Percentiles rank a stretch among this genome's conserved stretches.
These are phyloP conservation scores for Cricetomys ansorgei DNA, from an alignment of 2,113 vertebrate genomes.

Conservation along the genomic window DNA sequence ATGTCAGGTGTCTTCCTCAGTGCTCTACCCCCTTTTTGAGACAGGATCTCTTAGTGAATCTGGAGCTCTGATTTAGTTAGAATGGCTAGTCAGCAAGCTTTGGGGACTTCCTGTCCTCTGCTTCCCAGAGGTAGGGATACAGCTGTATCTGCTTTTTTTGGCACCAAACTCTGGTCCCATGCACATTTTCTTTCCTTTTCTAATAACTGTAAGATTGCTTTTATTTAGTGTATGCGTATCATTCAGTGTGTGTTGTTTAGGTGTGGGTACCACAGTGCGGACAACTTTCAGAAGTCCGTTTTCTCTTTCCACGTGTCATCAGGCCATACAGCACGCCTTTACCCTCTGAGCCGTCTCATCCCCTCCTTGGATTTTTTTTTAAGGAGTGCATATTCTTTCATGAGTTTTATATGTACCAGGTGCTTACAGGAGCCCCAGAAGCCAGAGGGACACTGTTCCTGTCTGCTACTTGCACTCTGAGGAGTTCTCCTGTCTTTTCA, in stretches of 20 bases:
- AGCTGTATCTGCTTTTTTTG: neutral
- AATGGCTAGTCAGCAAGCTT: neutral
- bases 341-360: neutral
- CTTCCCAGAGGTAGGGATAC: neutral
- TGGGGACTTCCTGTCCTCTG: neutral
- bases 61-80: neutral
- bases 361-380: too few relatives aligned
- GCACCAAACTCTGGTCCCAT: neutral
- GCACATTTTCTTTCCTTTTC: neutral
- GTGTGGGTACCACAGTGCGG: neutral
- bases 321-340: neutral
- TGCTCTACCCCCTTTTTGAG: neutral
- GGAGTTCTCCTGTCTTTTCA: neutral
- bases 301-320: neutral
- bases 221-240: neutral
- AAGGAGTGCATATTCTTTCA: neutral
- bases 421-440: neutral
- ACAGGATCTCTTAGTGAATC: neutral
- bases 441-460: neutral
- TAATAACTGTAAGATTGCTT: neutral
- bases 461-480: neutral
- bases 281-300: neutral
- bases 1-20: neutral
- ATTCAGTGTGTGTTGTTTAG: too few relatives aligned
- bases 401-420: neutral